Evolutionary conservation across 2,113 vertebrate species (phyloP).

Genomic region (Gracilinanus agilis): DNA sequence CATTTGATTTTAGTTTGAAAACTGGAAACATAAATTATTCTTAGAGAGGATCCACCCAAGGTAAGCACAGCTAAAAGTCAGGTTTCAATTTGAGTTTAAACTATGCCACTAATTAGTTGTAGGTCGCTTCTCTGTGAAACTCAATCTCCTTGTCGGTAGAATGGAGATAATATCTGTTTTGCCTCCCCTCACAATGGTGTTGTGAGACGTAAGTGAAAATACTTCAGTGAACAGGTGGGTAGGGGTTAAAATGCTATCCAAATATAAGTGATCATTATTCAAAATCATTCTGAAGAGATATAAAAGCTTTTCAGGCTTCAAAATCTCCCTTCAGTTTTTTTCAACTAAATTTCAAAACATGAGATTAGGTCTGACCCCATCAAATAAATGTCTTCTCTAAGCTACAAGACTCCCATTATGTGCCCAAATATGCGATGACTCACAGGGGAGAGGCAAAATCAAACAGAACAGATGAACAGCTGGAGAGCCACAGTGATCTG

Average conservation of each 20-base stretch:
- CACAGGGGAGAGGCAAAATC: slow-evolving; percentile 35
- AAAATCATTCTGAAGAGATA: slow-evolving; percentile 1
- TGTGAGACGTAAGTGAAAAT: neutral
- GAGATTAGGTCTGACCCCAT: slow-evolving; percentile 54
- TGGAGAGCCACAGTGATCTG: slow-evolving; percentile 27
- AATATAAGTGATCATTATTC: slow-evolving; percentile 3
- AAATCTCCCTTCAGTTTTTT: slow-evolving; percentile 40
- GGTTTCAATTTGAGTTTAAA: neutral
- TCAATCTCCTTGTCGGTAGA: neutral
- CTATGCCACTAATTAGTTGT: neutral
- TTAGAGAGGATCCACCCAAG: neutral
- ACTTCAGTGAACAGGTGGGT: slow-evolving; percentile 2
- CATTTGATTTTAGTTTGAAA: slow-evolving; percentile 5
- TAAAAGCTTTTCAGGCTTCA: slow-evolving; percentile 21
- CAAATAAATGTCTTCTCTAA: slow-evolving; percentile 16
- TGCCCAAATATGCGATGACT: slow-evolving; percentile 18
- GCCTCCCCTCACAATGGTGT: neutral
- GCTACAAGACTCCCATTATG: slow-evolving; percentile 44
- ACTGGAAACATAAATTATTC: neutral
- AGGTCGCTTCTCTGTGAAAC: neutral
- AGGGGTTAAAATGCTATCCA: neutral
- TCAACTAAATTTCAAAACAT: slow-evolving; percentile 46
- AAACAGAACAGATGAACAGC: slow-evolving; percentile 49
- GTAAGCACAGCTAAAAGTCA: accelerated
- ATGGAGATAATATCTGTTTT: neutral